These are phyloP conservation scores for Cryptocephalus moraei DNA, from an alignment of 2,888 invertebrate species.

Conservation along the genomic window DNA sequence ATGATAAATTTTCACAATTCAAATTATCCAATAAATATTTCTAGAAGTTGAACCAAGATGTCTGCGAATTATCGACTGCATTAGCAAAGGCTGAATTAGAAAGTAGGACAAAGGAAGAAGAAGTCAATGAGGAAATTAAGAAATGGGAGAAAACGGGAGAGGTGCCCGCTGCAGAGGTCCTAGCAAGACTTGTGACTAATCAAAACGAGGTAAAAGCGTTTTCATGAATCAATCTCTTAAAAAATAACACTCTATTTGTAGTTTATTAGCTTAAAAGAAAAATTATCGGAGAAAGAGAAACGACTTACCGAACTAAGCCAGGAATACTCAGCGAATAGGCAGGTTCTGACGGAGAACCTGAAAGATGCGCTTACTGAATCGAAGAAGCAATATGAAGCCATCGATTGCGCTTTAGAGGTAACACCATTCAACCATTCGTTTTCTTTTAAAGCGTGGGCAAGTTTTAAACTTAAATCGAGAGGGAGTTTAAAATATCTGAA, in stretches of 20 bases:
- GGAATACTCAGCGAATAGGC: constrained; percentile 35
- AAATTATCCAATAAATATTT: constrained; percentile 13
- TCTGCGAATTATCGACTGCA: constrained; percentile 46
- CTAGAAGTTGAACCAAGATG: constrained; percentile 47
- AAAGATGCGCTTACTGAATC: constrained; percentile 44
- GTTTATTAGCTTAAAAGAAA: constrained; percentile 35
- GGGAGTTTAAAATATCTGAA: not conserved
- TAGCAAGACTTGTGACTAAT: constrained; percentile 31
- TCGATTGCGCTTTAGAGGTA: constrained; percentile 50
- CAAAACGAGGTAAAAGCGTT: constrained; percentile 31
- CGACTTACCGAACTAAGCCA: constrained; percentile 36
- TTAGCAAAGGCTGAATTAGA: constrained; percentile 38
- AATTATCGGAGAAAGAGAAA: constrained; percentile 37
- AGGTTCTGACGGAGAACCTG: constrained; percentile 39
- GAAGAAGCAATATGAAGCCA: constrained; percentile 51
- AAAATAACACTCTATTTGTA: constrained; percentile 16
- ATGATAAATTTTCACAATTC: constrained; percentile 1
- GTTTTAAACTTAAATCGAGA: no score
- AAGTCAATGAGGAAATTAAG: constrained; percentile 32
- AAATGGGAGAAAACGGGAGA: constrained; percentile 37
- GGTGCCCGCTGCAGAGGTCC: constrained; percentile 32
- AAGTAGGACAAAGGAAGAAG: constrained; percentile 33
- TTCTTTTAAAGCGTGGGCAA: not conserved
- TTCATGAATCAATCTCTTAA: no score
- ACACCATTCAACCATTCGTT: constrained; percentile 12